Conservation (phyloP, 2,888 invertebrate genomes). For the Ophonus ardosiacus region DNA sequence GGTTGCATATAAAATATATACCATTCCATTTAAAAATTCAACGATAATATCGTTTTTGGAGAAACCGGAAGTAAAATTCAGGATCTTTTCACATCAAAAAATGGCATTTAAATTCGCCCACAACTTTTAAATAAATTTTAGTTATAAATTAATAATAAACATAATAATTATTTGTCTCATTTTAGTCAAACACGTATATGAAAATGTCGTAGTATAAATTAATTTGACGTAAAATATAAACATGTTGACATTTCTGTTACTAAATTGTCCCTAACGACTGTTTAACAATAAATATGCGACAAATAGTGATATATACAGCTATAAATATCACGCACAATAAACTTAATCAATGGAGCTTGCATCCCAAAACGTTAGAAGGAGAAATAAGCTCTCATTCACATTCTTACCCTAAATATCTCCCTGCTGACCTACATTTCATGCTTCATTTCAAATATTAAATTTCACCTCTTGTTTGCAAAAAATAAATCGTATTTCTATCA, state of each 20-base stretch:
- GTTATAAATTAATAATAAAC: too few relatives aligned
- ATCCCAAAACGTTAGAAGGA: neutral
- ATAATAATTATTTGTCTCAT: too few relatives aligned
- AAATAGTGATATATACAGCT: conserved; percentile 4
- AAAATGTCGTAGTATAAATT: too few relatives aligned
- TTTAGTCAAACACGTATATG: too few relatives aligned
- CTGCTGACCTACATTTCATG: conserved; percentile 7
- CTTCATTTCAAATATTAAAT: conserved; percentile 48
- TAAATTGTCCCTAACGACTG: neutral
- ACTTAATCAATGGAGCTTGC: neutral
- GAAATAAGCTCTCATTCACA: conserved; percentile 25
- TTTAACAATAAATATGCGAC: neutral
- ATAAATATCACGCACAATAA: conserved; percentile 26
- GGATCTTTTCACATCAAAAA: too few relatives aligned
- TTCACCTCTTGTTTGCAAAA: conserved; percentile 17
- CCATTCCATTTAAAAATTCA: too few relatives aligned
- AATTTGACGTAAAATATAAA: too few relatives aligned
- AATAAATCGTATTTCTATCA: conserved; percentile 21
- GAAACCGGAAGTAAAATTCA: too few relatives aligned
- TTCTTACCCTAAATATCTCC: conserved; percentile 41
- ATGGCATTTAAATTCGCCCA: too few relatives aligned
- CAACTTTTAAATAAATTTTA: too few relatives aligned
- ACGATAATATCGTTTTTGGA: too few relatives aligned
- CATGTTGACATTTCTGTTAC: neutral
- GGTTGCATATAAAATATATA: too few relatives aligned